phyloP scores from a whole-genome alignment of 2,113 vertebrate genomes.

The Ammodytes marinus region DNA sequence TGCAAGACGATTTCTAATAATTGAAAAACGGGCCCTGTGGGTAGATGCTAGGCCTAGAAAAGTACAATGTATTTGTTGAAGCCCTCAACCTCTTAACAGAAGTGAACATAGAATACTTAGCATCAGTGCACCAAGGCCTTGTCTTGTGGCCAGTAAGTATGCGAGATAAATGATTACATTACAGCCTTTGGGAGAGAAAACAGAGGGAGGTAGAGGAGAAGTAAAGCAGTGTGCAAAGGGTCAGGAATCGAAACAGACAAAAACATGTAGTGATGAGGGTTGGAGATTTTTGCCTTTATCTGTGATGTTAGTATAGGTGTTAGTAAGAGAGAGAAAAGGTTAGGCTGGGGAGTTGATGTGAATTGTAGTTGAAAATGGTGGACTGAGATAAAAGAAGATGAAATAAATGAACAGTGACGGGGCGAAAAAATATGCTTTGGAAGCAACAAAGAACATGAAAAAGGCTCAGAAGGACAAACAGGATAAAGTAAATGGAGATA shows the following conservation, averaged over 20 bases:
- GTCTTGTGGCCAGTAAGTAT: slow-evolving; percentile 3
- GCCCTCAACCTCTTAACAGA: slow-evolving; percentile 12
- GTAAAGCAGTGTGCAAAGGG: slow-evolving; percentile 4
- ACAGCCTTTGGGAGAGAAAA: not conserved
- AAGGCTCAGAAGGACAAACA: slow-evolving; percentile 22
- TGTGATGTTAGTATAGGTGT: slow-evolving; percentile 38
- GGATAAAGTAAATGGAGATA: slow-evolving; percentile 19
- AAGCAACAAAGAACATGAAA: slow-evolving; percentile 20
- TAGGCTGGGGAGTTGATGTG: not conserved
- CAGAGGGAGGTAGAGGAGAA: not conserved
- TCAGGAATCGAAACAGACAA: not conserved
- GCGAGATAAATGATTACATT: slow-evolving; percentile 33
- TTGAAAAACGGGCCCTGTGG: slow-evolving; percentile 14
- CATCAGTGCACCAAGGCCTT: not conserved
- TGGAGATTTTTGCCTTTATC: slow-evolving; percentile 19
- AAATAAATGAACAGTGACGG: slow-evolving; percentile 1
- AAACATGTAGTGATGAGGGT: not conserved
- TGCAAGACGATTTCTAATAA: slow-evolving; percentile 16
- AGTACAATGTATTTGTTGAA: slow-evolving; percentile 21
- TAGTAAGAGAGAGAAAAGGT: slow-evolving; percentile 18
- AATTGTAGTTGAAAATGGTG: not conserved
- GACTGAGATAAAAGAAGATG: not conserved
- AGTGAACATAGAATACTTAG: slow-evolving; percentile 33
- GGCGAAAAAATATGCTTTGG: not conserved
- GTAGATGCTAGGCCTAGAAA: not conserved